Percentiles rank a stretch among this genome's conserved stretches.
Evolutionary conservation across 2,888 invertebrate genomes (phyloP).

Genomic region (Drosophila birchii): DNA sequence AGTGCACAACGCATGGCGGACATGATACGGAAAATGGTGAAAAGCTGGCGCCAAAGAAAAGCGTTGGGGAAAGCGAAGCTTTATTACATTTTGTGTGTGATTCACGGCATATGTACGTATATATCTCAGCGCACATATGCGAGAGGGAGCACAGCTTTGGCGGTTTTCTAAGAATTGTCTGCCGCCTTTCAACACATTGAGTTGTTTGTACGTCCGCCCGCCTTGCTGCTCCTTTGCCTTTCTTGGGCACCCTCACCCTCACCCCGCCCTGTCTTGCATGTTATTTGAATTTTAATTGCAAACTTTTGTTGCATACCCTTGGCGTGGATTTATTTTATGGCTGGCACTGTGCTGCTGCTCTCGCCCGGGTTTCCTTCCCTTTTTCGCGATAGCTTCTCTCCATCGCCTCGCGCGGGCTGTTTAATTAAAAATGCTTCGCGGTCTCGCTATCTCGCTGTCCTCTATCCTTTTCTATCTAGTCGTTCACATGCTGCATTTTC

Average conservation of each 20-base stretch:
- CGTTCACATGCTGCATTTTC: constrained; percentile 27
- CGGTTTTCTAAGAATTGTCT: constrained; percentile 74
- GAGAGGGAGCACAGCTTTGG: constrained; percentile 49
- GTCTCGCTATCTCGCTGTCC: constrained; percentile 37
- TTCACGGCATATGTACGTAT: constrained; percentile 41
- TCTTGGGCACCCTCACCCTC: neutral
- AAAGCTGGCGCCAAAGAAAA: constrained; percentile 12
- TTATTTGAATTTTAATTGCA: constrained; percentile 82
- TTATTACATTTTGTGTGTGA: constrained; percentile 74
- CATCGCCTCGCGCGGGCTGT: constrained; percentile 41
- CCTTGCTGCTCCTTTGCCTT: neutral
- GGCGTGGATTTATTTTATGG: constrained; percentile 65
- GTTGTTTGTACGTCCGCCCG: constrained; percentile 46
- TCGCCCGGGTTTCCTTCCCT: constrained; percentile 16
- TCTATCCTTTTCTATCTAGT: constrained; percentile 28
- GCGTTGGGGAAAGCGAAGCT: constrained; percentile 58
- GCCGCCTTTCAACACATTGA: constrained; percentile 66
- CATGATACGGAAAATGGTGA: constrained; percentile 57
- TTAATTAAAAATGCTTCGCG: constrained; percentile 76
- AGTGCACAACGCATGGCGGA: constrained; percentile 54
- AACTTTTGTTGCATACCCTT: constrained; percentile 74
- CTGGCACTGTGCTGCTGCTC: constrained; percentile 43
- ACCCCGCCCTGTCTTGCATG: constrained; percentile 48
- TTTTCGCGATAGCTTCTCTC: constrained; percentile 22
- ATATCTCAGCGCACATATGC: constrained; percentile 27